Conservation (phyloP, 2,797 vertebrate species). For the Galagoides demidoff region DNA sequence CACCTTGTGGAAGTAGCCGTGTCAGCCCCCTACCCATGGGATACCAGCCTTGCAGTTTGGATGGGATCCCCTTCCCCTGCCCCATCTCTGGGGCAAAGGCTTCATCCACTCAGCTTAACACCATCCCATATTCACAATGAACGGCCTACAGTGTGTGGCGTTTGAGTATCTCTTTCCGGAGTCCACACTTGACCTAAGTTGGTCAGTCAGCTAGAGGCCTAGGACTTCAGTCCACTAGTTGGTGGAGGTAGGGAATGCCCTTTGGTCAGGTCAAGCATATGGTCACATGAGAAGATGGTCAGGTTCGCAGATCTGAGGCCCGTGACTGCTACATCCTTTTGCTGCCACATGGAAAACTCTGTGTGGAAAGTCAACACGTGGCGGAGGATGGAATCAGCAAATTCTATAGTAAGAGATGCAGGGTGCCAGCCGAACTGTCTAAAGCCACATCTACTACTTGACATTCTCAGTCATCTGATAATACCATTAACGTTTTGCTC, state of each 20-base stretch:
- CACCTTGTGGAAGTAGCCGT: neutral
- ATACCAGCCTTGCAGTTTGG: neutral
- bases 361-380: neutral
- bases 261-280: neutral
- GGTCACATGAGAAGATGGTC: neutral
- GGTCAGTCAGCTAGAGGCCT: neutral
- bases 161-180: neutral
- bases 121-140: neutral
- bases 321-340: neutral
- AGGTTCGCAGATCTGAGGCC: neutral
- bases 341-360: neutral
- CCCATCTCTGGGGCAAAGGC: neutral
- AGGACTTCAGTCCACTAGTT: neutral
- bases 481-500: neutral
- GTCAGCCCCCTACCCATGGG: neutral
- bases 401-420: neutral
- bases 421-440: neutral
- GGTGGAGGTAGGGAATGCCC: neutral
- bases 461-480: neutral
- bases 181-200: neutral
- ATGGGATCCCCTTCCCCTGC: neutral
- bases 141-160: neutral
- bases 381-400: neutral
- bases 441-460: neutral
- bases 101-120: neutral